These are phyloP conservation scores for Drosophila sp. DNA, from an alignment of 1,140 invertebrate species.

Conservation along the genomic window DNA sequence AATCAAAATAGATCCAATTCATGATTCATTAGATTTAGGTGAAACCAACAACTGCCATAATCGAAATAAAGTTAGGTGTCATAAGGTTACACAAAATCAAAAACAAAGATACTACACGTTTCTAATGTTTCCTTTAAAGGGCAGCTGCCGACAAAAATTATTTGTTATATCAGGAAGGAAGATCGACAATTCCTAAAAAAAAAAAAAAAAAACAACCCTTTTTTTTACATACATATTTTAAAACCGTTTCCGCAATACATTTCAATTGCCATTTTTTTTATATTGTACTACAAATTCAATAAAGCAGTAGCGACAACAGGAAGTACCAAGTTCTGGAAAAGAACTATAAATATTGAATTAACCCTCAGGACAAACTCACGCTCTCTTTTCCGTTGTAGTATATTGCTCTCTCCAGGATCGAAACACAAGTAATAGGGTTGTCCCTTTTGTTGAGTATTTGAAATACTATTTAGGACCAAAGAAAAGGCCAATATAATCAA, in stretches of 20 bases:
- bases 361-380: constrained; percentile 35
- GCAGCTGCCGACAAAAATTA: constrained; percentile 26
- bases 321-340: constrained; percentile 59
- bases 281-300: constrained; percentile 57
- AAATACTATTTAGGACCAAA: too few species aligned
- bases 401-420: background rate
- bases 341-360: constrained; percentile 79
- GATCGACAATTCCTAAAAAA: background rate
- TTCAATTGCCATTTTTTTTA: constrained; percentile 54
- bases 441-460: constrained; percentile 34
- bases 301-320: constrained; percentile 50
- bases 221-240: constrained; percentile 29
- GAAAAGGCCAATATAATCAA: background rate
- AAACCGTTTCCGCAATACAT: constrained; percentile 56
- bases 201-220: constrained; percentile 12
- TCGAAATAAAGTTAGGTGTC: background rate
- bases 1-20: constrained; percentile 28
- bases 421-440: constrained; percentile 57
- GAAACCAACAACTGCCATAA: constrained; percentile 8
- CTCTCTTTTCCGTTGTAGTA: background rate
- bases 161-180: background rate
- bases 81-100: background rate
- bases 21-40: constrained; percentile 60
- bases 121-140: background rate
- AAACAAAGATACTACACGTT: constrained; percentile 2